Base-by-base conservation (phyloP, 2,888 invertebrate species). In the Diachrysia chrysitis region DNA sequence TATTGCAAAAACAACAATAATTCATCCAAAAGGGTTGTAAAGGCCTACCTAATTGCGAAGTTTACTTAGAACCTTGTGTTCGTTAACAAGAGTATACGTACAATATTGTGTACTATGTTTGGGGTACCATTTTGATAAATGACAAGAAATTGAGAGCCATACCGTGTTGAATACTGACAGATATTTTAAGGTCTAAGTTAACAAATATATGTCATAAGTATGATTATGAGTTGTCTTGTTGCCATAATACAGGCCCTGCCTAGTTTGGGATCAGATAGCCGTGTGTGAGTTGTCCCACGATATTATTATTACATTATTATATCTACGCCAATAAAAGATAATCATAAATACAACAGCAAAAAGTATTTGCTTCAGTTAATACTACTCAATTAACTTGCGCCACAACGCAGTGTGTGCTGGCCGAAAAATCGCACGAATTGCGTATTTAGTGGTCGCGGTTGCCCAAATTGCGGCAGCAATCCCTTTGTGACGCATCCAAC, bases 291-390 rank as follows among this genome's bases (percentile, higher is more conserved):
- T n/a, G n/a, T n/a, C n/a, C n/a, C n/a, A n/a, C n/a, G n/a, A n/a
- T n/a, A n/a, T n/a, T n/a, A n/a, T n/a, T n/a, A n/a, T n/a, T n/a
- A n/a, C n/a, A n/a, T n/a, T n/a, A n/a, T n/a, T n/a, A n/a, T n/a
- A n/a, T n/a, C n/a, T n/a, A n/a, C n/a, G n/a, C n/a, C n/a, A n/a
- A 32, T 32, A 32, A 32, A 32, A 32, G 2, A 32, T 2, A 10
- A 10, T 32, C 32, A 32, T 32, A 32, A n/a, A 3, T n/a, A n/a
- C 2, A 32, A 10, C 12, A 6, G 0, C 42, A 42, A 42, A 42
- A 16, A n/a, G 42, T 42, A 42, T 42, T 42, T 42, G n/a, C 42
- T 42, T 42, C 42, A 42, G 42, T 42, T 42, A n/a, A 42, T 37
- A 37, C 4, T n/a, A 5, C n/a, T n/a, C 16, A n/a, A 14, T 14